Percentiles rank a stretch among this genome's conserved stretches.
These are phyloP conservation scores for Bombus balteatus DNA, from an alignment of 1,140 invertebrate genomes.

Conservation along the genomic window DNA sequence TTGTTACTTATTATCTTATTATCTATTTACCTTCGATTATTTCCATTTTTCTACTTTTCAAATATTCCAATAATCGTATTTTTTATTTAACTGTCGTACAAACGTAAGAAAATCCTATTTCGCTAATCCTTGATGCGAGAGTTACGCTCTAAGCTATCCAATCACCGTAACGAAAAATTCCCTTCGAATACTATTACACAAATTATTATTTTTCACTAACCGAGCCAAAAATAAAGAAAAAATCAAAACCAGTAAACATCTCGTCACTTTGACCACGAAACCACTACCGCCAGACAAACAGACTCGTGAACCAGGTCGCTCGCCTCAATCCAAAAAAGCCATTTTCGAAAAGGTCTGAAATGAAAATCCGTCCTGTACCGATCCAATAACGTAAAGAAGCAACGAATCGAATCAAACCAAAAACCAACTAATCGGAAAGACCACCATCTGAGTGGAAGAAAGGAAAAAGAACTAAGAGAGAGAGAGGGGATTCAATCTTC, in stretches of 20 bases:
- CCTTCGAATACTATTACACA: too few species aligned
- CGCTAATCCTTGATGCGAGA: too few species aligned
- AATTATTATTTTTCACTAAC: neutral
- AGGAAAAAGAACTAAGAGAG: neutral
- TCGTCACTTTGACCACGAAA: neutral
- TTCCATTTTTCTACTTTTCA: too few species aligned
- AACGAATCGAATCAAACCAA: neutral
- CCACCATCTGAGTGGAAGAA: neutral
- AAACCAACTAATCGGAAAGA: neutral
- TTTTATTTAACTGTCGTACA: too few species aligned
- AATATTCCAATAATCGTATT: too few species aligned
- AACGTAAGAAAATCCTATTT: too few species aligned
- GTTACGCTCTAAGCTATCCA: too few species aligned
- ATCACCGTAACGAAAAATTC: neutral
- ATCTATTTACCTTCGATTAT: too few species aligned
- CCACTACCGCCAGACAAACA: too few species aligned
- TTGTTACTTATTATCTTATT: too few species aligned
- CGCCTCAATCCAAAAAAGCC: neutral
- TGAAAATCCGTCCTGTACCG: neutral
- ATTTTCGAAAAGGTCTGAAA: neutral
- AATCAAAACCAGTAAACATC: neutral
- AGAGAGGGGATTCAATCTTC: conserved; percentile 37
- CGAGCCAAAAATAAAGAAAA: neutral
- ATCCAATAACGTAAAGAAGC: neutral
- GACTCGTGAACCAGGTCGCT: neutral